These are phyloP conservation scores for Apodemus agrarius DNA, from an alignment of 2,797 vertebrate species.

Conservation along the genomic window DNA sequence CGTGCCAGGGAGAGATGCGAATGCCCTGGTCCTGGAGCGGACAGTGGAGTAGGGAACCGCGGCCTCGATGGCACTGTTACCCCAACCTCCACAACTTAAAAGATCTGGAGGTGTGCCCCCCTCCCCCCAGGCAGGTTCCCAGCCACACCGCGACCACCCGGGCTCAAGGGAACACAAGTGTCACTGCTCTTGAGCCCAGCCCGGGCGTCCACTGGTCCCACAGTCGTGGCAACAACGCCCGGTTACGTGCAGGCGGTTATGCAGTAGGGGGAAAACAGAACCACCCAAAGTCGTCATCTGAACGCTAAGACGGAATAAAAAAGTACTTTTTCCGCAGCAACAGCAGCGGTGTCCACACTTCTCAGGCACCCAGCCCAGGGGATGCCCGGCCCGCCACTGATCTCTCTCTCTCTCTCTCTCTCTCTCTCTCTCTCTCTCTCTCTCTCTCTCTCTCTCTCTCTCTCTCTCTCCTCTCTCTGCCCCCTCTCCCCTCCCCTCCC, in stretches of 20 bases:
- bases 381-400: constrained; percentile 51
- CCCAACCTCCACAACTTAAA: neutral
- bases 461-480: neutral
- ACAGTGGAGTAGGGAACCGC: neutral
- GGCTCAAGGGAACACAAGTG: constrained; percentile 61
- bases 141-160: constrained; percentile 38
- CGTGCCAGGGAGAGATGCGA: constrained; percentile 54
- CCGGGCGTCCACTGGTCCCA: neutral
- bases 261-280: neutral
- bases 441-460: neutral
- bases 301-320: neutral
- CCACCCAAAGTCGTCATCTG: neutral
- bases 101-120: neutral
- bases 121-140: constrained; percentile 49
- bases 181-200: neutral
- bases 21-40: neutral
- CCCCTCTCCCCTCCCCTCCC: neutral
- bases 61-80: neutral
- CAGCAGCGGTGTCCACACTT: neutral
- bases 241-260: neutral
- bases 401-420: neutral
- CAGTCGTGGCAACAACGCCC: neutral
- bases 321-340: constrained; percentile 47
- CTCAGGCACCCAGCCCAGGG: neutral
- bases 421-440: neutral